Evolutionary conservation across 1,140 invertebrate genomes (phyloP).

Genomic region (Trichonephila clavata): DNA sequence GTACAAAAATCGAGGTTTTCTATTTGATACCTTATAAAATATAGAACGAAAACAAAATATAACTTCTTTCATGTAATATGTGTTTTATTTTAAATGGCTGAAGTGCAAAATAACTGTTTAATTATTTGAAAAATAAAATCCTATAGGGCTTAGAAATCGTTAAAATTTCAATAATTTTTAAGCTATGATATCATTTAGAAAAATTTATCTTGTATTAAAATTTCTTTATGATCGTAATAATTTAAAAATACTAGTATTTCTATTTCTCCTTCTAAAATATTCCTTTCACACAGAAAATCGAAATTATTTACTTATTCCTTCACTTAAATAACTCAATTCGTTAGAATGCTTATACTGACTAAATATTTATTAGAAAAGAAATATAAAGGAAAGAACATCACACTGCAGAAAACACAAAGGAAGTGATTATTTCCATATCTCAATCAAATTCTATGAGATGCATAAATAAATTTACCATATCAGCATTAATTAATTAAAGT

Average conservation of each 20-base stretch:
- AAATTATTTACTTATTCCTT: background rate
- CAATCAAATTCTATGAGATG: background rate
- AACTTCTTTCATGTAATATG: too few relatives aligned
- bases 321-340: too few relatives aligned
- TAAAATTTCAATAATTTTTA: too few relatives aligned
- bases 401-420: background rate
- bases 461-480: background rate
- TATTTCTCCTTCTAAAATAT: background rate
- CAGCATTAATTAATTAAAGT: background rate
- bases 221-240: background rate
- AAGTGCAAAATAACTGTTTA: too few relatives aligned
- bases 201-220: too few relatives aligned
- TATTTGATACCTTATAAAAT: too few relatives aligned
- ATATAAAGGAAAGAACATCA: background rate
- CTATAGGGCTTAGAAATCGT: too few relatives aligned
- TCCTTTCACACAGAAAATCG: background rate
- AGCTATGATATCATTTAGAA: too few relatives aligned
- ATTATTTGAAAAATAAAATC: too few relatives aligned
- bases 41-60: too few relatives aligned
- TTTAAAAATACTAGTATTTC: background rate
- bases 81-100: too few relatives aligned
- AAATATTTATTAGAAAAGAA: background rate
- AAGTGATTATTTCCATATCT: background rate
- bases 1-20: too few relatives aligned
- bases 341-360: background rate